Evolutionary conservation across 1,140 invertebrate genomes (phyloP), one percentile per base, ranked within the genome.

Genomic region (Sarcophaga bullata): DNA sequence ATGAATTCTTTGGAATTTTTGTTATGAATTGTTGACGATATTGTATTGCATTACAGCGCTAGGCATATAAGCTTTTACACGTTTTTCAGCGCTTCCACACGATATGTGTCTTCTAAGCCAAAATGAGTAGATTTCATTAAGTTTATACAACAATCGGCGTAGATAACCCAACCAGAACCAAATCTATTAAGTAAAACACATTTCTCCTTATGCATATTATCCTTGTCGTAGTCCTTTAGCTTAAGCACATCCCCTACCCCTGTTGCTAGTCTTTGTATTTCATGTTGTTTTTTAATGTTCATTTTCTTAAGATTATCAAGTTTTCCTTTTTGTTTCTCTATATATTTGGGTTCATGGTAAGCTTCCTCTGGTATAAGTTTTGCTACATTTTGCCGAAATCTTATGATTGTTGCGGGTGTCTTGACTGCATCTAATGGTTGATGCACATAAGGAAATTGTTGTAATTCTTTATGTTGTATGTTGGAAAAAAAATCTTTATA

Each of bases 81-180:
- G 92, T 84, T 91, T 91, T 78, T 91, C 88, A 8, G 95, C 96
- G 91, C 91, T 68, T 92, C 87, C n/a, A 95, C 92, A 84, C 94
- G 92, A 54, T 91, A 88, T 52, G 90, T 85, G 82, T 93, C 92
- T 8, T 92, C 92, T 90, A 86, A 11, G 95, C 96, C 8, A 96
- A 90, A 8, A 97, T 93, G 85, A 92, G 91, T 81, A 93, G 93
- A 7, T 92, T 91, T 93, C 92, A 52, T 92, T 92, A 11, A 84
- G 84, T 87, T 94, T 91, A 84, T 93, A 91, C 52, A 97, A 85
- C 15, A 94, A 85, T 87, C 95, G 92, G 84, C 94, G 94, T 25
- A 97, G 89, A 86, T 97, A 96, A n/a, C 96, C 96, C 91, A 96
- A 50, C 96, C 96, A 62, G 94, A 93, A n/a, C 96, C 96, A 85